Evolutionary conservation across 2,113 vertebrate genomes (phyloP), one percentile per base, ranked within the genome.

Genomic region (Dasyurus viverrinus): DNA sequence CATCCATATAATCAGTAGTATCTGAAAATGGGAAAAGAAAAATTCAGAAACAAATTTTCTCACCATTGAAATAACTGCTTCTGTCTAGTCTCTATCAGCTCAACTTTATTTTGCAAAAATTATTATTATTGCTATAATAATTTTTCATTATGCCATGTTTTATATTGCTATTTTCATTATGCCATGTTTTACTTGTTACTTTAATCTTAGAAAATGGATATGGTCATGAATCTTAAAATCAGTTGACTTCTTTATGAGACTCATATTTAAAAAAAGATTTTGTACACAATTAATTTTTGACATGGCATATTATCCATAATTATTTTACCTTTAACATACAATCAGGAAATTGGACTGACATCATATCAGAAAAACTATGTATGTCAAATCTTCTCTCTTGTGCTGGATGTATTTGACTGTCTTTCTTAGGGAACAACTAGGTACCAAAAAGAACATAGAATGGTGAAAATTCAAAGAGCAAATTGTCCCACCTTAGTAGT

Each of bases 381-480:
- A 52, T 52, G 50, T 52, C 10, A 52, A 9, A 52, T 52, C 8
- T 52, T 52, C 50, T 6, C 50, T 52, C 50, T 52, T 52, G 9
- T 52, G 47, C 27, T 12, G 48, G 90, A 52, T 55, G 91, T 12
- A 1, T 54, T 25, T 55, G 5, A 23, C 19, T 0, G 84, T 55
- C 54, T 57, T 57, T 95, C 94, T 97, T 95, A 95, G 96, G 96
- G 96, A 98, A 96, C 68, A 25, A 95, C 94, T 54, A 24, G 92
- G 97, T 97, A 97, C 97, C 96, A 98, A 98, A 97, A 97, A 98
- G 97, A 98, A 98, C 93, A 57, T 96, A 96, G 97, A 93, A 96
- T 50, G 50, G 50, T 50, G 50, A 97, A 94, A 98, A 96, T 92
- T 93, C 50, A 96, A 94, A 97, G 97, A 98, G 97, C 98, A 93